These are phyloP conservation scores for Argynnis bischoffii DNA, from an alignment of 2,888 invertebrate genomes.

Conservation along the genomic window DNA sequence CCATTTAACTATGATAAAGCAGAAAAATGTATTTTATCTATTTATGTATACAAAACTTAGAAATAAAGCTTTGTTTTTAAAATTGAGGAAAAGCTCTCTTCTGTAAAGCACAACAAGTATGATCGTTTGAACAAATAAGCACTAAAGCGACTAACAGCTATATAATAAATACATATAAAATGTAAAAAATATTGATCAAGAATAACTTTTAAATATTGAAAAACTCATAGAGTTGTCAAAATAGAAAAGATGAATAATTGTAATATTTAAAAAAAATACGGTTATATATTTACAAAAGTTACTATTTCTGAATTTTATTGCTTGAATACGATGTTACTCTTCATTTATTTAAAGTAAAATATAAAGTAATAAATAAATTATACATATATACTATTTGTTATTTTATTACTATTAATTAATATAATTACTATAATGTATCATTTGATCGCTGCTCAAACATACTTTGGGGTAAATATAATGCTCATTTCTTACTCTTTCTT, in stretches of 20 bases:
- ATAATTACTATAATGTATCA: not conserved
- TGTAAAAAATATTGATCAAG: too few relatives aligned
- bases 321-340: not conserved
- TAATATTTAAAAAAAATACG: not conserved
- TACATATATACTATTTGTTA: not conserved
- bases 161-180: too few relatives aligned
- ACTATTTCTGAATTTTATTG: conserved; percentile 1
- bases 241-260: not conserved
- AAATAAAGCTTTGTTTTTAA: too few relatives aligned
- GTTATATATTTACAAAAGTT: conserved; percentile 9
- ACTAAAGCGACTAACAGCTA: too few relatives aligned
- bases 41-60: too few relatives aligned
- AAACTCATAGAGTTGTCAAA: not conserved
- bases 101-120: too few relatives aligned
- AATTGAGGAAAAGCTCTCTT: too few relatives aligned
- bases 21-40: too few relatives aligned
- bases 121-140: too few relatives aligned
- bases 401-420: not conserved
- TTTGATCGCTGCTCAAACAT: not conserved
- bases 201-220: not conserved
- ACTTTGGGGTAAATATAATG: too few relatives aligned
- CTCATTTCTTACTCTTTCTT: too few relatives aligned
- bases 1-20: too few relatives aligned
- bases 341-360: not conserved
- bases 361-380: conserved; percentile 8